Conservation (phyloP, 2,797 vertebrate species). For the Alca torda region DNA sequence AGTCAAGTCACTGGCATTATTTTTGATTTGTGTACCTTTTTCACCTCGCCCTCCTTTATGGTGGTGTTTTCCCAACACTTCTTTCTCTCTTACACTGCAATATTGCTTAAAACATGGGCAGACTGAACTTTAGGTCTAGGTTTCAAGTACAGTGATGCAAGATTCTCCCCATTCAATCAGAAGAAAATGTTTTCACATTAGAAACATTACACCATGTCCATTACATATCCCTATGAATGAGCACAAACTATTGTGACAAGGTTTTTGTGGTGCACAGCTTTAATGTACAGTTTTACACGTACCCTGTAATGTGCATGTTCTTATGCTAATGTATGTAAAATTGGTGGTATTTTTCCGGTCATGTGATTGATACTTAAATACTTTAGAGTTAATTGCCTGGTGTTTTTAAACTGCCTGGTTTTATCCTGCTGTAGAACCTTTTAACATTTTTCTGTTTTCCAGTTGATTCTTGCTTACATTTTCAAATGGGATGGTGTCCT, state of each 20-base stretch:
- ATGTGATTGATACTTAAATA: not conserved
- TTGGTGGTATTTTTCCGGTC: not conserved
- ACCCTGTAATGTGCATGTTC: not conserved
- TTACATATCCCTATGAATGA: not conserved
- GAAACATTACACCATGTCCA: not conserved
- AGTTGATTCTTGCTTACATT: not conserved
- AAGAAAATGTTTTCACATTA: not conserved
- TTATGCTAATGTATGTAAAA: not conserved
- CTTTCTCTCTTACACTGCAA: not conserved
- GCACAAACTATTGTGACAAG: not conserved
- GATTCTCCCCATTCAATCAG: not conserved
- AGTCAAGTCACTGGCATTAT: not conserved
- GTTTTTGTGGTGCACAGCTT: not conserved
- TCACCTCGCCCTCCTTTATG: not conserved
- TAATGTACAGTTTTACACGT: not conserved
- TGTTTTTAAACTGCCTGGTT: not conserved
- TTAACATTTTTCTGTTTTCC: not conserved
- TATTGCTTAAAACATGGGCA: not conserved
- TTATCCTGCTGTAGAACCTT: not conserved
- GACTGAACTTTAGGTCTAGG: not conserved
- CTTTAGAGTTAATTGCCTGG: not conserved
- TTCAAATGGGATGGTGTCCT: not conserved
- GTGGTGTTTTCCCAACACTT: not conserved
- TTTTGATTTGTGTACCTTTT: not conserved
- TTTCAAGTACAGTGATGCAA: not conserved